phyloP scores from a whole-genome alignment of 1,140 invertebrate species.

The Teleopsis dalmanni region DNA sequence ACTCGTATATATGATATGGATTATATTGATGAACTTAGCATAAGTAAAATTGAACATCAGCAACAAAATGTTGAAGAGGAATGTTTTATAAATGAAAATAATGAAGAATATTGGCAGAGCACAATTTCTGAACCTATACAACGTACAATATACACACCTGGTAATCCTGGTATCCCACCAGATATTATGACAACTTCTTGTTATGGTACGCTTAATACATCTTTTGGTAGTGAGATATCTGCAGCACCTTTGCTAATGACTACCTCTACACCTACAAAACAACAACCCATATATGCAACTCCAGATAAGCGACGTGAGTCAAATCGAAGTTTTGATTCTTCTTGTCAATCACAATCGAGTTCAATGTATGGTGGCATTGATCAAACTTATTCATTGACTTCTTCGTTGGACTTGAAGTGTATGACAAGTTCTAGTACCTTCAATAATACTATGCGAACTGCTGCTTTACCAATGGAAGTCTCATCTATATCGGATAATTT shows the following conservation, averaged over 20 bases:
- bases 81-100: slow-evolving; percentile 20
- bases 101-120: slow-evolving; percentile 29
- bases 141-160: slow-evolving; percentile 6
- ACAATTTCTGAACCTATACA: slow-evolving; percentile 20
- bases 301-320: slow-evolving; percentile 35
- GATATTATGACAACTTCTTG: slow-evolving; percentile 43
- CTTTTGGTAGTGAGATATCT: slow-evolving; percentile 26
- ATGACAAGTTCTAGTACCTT: slow-evolving; percentile 14
- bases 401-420: slow-evolving; percentile 34
- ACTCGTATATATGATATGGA: slow-evolving; percentile 30
- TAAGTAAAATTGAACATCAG: slow-evolving; percentile 4
- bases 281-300: slow-evolving; percentile 28
- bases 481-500: slow-evolving; percentile 2
- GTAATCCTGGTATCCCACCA: neutral
- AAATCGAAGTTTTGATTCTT: slow-evolving; percentile 40
- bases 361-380: slow-evolving; percentile 26
- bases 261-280: slow-evolving; percentile 8
- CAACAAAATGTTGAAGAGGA: slow-evolving; percentile 14
- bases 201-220: slow-evolving; percentile 34
- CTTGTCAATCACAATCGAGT: slow-evolving; percentile 31
- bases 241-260: slow-evolving; percentile 7
- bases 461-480: slow-evolving; percentile 2
- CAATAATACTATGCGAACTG: slow-evolving; percentile 2
- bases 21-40: slow-evolving; percentile 34
- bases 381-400: slow-evolving; percentile 40